Evolutionary conservation across 2,888 invertebrate genomes (phyloP), one percentile per base, ranked within the genome.

Genomic region (Geophilus truncorum): DNA sequence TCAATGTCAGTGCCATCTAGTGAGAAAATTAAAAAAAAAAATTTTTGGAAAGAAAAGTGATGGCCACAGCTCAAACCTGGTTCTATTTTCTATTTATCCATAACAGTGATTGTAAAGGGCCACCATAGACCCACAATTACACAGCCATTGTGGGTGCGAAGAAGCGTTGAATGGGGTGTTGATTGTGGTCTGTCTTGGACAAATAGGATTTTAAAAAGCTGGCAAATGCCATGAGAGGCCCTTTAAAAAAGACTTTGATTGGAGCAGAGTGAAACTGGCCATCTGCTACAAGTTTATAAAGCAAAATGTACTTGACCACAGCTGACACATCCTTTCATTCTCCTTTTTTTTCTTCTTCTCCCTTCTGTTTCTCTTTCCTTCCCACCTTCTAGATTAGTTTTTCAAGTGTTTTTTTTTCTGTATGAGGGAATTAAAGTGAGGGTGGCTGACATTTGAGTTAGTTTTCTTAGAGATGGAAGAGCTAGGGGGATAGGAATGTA

Each of bases 351-450:
- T 70, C 32, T 78, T 80, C 25, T 51, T 34, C 51, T 51, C 36
- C 32, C 75, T 40, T 57, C 36, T 51, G 15, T 78, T 25, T 34
- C 79, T 62, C 25, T n/a, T n/a, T n/a, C n/a, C n/a, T n/a, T n/a
- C n/a, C 45, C 40, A 32, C 32, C 32, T 32, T 32, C 9, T 32
- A 32, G 32, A 32, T 32, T 32, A 32, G 32, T 82, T 40, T 78
- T 57, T 77, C 40, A 81, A 70, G 57, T 80, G 70, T 30, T 80
- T 75, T 81, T 34, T 70, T 57, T 32, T 32, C 9, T 6, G 9
- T 32, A 32, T 32, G 9, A 6, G 9, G 32, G 32, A 32, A 32
- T 32, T 32, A 32, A 32, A 32, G 32, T 32, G 32, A 32, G 32
- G 32, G 5, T 15, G 40, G 40, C 15, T 40, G 40, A 40, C 40